Conservation (phyloP, 2,797 vertebrate species). For the Anniella stebbinsi region DNA sequence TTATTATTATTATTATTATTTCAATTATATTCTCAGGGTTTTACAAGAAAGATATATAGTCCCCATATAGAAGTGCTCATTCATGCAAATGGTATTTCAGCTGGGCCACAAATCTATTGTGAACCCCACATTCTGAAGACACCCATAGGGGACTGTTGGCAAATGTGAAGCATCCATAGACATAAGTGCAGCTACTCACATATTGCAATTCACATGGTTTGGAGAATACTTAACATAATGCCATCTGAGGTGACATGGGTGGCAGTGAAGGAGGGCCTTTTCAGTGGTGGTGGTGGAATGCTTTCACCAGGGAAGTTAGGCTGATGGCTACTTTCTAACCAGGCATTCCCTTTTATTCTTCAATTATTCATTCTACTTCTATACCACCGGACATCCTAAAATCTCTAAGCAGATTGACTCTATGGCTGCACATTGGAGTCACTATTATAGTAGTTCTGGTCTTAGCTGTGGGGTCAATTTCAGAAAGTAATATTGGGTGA, state of each 20-base stretch:
- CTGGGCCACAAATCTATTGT: background rate
- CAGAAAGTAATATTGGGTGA: too few relatives aligned
- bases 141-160: background rate
- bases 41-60: background rate
- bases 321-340: background rate
- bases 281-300: background rate
- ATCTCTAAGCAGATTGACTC: too few relatives aligned
- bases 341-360: background rate
- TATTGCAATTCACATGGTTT: background rate
- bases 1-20: background rate
- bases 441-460: too few relatives aligned
- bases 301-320: background rate
- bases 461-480: too few relatives aligned
- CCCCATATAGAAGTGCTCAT: too few relatives aligned
- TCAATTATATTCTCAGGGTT: background rate
- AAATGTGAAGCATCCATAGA: background rate
- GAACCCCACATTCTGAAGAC: background rate
- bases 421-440: too few relatives aligned
- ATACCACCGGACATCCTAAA: too few relatives aligned
- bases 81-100: background rate
- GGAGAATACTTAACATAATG: background rate
- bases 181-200: background rate
- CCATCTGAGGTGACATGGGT: background rate
- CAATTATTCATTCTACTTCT: too few relatives aligned
- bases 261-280: background rate